These are phyloP conservation scores for Acanthopleura granulata DNA, from an alignment of 2,888 invertebrate species.

Conservation along the genomic window DNA sequence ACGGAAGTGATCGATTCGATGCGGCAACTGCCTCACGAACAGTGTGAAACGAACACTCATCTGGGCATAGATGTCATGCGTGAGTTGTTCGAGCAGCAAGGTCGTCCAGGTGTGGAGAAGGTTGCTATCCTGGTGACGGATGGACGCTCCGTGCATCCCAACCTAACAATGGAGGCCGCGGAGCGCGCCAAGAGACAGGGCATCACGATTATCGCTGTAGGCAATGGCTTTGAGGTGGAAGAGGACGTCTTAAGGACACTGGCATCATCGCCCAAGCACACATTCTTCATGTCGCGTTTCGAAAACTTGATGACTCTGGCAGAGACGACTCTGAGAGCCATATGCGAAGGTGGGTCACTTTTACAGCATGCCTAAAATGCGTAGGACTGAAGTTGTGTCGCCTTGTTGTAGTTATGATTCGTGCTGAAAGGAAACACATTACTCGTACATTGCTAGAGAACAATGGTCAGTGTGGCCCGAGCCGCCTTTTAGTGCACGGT, in stretches of 20 bases:
- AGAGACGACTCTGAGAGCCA: background rate
- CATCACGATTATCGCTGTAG: background rate
- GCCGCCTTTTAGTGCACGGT: too few species aligned
- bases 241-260: background rate
- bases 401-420: too few species aligned
- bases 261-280: background rate
- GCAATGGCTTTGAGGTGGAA: background rate
- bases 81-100: background rate
- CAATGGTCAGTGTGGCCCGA: too few species aligned
- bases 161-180: background rate
- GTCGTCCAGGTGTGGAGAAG: background rate
- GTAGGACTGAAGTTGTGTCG: too few species aligned
- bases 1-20: background rate
- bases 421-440: too few species aligned
- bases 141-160: background rate
- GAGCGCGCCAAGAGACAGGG: background rate
- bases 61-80: background rate
- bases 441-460: too few species aligned
- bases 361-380: too few species aligned
- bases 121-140: background rate
- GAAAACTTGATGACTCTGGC: background rate
- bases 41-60: background rate
- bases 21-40: background rate
- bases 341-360: background rate
- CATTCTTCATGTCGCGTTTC: constrained; percentile 1